A percentile compares a stretch with the other conserved stretches of the same genome.
These are phyloP conservation scores for Cataglyphis hispanica DNA, from an alignment of 1,140 invertebrate species.

Conservation along the genomic window DNA sequence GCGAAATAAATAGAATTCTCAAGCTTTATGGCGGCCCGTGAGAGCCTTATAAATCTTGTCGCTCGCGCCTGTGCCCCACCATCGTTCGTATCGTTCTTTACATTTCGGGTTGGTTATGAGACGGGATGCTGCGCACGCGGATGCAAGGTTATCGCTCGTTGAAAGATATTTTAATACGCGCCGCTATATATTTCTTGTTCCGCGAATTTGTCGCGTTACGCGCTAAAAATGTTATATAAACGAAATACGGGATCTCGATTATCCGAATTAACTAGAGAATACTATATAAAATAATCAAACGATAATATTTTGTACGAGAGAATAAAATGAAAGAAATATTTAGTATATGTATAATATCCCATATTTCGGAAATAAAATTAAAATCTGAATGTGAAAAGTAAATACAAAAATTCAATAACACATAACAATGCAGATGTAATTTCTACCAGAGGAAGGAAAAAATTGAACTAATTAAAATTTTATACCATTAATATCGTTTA, in stretches of 20 bases:
- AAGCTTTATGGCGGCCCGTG: constrained; percentile 66
- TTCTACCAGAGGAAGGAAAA: not conserved
- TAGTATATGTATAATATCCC: not conserved
- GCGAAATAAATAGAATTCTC: constrained; percentile 76
- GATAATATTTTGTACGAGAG: constrained; percentile 12
- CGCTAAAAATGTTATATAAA: constrained; percentile 18
- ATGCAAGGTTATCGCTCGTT: not conserved
- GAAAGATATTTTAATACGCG: constrained; percentile 50
- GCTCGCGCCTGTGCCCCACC: constrained; percentile 11
- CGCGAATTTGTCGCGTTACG: constrained; percentile 16
- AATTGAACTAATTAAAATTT: constrained; percentile 20
- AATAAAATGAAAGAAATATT: constrained; percentile 18
- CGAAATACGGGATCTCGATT: not conserved
- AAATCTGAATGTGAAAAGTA: not conserved
- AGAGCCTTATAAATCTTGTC: constrained; percentile 71
- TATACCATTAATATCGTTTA: not conserved
- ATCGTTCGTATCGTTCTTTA: constrained; percentile 51
- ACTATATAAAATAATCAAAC: constrained; percentile 24
- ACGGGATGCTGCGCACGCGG: not conserved
- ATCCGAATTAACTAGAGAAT: constrained; percentile 32
- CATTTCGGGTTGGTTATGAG: constrained; percentile 43
- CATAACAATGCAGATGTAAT: constrained; percentile 39
- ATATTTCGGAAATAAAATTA: constrained; percentile 41
- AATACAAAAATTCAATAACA: constrained; percentile 44
- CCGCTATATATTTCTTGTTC: not conserved